Base-by-base conservation (phyloP, 2,888 invertebrate genomes). In the Tholera decimalis region DNA sequence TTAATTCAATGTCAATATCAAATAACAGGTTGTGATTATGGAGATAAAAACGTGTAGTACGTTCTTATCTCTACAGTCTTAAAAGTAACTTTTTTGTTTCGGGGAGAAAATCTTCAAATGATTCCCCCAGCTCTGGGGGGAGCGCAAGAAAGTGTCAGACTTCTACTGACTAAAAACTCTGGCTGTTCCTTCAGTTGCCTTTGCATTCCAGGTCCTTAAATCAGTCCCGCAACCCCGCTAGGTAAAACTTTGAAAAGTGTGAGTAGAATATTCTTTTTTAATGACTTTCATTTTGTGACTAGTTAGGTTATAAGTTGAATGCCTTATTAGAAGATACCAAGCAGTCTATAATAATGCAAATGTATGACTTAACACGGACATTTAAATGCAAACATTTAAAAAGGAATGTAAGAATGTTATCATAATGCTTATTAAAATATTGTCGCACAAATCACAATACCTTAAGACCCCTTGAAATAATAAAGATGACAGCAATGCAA, bases 1-100 rank as follows among this genome's bases (percentile, higher is more conserved):
- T 55, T 61, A 28, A 44, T 61, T 77, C 77, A 72, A 72, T 72
- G 77, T 71, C 71, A 72, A 62, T 77, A 62, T 7, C 39, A 47
- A 41, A 47, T 22, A 15, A n/a, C 62, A 30, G 76, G 35, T 56
- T 33, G 18, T 51, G 46, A 47, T 28, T 4, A 22, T 15, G 41
- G 33, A 76, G 59, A 30, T 47, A 22, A 53, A 6, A 22, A 46
- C 37, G 9, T n/a, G n/a, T 35, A n/a, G 2, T 30, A 15, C 6
- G 20, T 33, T 15, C 15, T 15, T 35, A 5, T 35, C 15, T 30
- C 9, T 5, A 4, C n/a, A n/a, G n/a, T n/a, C n/a, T n/a, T n/a
- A n/a, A n/a, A n/a, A n/a, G n/a, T n/a, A n/a, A n/a, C n/a, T n/a
- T n/a, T n/a, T n/a, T n/a, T n/a, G n/a, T n/a, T n/a, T n/a, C n/a